Base-by-base conservation (phyloP, 2,113 vertebrate genomes). In the Nestor notabilis region DNA sequence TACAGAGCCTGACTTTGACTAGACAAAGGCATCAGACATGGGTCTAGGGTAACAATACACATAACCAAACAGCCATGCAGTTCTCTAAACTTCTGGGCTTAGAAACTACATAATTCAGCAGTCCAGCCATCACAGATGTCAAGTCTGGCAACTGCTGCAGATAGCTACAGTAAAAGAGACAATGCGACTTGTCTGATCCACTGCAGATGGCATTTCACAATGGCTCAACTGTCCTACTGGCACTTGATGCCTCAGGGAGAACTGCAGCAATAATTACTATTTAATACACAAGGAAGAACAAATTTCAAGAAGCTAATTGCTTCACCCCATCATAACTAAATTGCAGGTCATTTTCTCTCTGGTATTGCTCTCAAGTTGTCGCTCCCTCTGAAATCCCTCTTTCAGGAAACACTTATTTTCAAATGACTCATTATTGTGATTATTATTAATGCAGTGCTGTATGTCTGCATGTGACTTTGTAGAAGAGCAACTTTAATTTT, bases 191-290 rank as follows among this genome's bases (percentile, higher is more conserved):
- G 75, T 96, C 92, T 90, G 90, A 95, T 84, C n/a, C 83, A 25
- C 83, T 93, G 87, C 94, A 97, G 94, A 94, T 96, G 94, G 85
- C 94, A 96, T 89, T 95, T 93, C 90, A 97, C 94, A 98, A 97
- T 66, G 91, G 68, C 52, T 85, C 74, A 74, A 97, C 92, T 97
- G 96, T 97, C 91, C 89, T 28, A 28, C 52, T 90, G 86, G 91
- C 47, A 90, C 92, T 83, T 2, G 0, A 55, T 55, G 92, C 95
- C 94, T 80, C 74, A 69, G 96, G 96, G 96, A 87, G 90, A 94
- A 72, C 61, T 74, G 83, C 85, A 95, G 63, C 72, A 92, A 89
- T 55, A 90, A 96, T 96, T 97, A 91, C 93, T 90, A 12, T 60
- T 82, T 52, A 94, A 96, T 71, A 61, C 83, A 92, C 83, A 96